Evolutionary conservation across 2,797 vertebrate genomes (phyloP), one percentile per base, ranked within the genome.

Genomic region (Lagocephalus sceleratus): DNA sequence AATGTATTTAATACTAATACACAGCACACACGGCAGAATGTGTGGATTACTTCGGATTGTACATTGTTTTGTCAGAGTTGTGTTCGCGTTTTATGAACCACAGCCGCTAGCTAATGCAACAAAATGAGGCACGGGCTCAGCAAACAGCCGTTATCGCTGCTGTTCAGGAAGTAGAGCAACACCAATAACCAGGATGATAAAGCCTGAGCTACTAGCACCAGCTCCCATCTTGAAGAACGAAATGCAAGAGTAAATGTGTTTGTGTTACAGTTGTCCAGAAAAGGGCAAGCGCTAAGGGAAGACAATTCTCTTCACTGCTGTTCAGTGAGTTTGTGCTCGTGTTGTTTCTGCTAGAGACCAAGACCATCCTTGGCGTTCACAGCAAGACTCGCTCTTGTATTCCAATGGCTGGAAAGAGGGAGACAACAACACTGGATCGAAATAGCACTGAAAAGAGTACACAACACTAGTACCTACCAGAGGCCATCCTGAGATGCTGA

Each of bases 31-130:
- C 51, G 16, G 45, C 46, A 39, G 54, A 42, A 52, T 67, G 47
- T 48, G 25, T 11, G 64, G 61, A 62, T 75, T 60, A 51, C 32
- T 62, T 44, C 26, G 38, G 38, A 51, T 58, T 64, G 66, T 73
- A 58, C 46, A 73, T 57, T 65, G 60, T 46, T 82, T 76, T 64
- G 54, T 62, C 41, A 47, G 68, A 72, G 57, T 60, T 29, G 17
- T 63, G 60, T 70, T 68, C 21, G 50, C 47, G 66, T 56, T 75
- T 76, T 65, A 78, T 70, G 74, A 82, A 48, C 60, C 70, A 11
- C 44, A 58, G 49, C 46, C 41, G 54, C 48, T 46, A 54, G 45
- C 51, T 68, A 66, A 73, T 41, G 55, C 71, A 72, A 35, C 46
- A 56, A 54, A 57, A 54, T 16, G 35, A 57, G 40, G 39, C 60